phyloP scores from a whole-genome alignment of 2,888 invertebrate genomes.

The Calephelis perditalis region DNA sequence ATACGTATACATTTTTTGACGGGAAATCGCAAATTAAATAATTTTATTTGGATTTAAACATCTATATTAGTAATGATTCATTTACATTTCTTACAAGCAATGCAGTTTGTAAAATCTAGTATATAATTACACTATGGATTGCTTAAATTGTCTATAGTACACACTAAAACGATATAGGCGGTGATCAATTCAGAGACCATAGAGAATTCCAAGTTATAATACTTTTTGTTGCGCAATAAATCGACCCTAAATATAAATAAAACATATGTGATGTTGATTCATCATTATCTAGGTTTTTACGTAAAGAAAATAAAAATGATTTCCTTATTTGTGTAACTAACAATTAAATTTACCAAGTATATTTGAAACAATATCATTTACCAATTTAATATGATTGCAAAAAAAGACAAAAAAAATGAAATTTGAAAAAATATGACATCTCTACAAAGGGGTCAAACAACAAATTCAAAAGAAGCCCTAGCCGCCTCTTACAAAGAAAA shows the following conservation, averaged over 20 bases:
- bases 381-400: conserved; percentile 1
- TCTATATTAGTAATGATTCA: no score
- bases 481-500: no score
- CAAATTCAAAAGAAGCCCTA: no score
- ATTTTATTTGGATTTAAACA: no score
- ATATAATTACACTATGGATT: conserved; percentile 13
- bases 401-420: no score
- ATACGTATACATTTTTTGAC: no score
- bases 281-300: background rate
- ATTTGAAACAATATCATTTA: background rate
- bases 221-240: conserved; percentile 18
- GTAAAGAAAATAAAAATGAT: background rate
- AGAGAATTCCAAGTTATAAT: conserved; percentile 20
- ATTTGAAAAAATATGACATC: no score
- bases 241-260: conserved; percentile 20
- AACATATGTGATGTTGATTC: background rate
- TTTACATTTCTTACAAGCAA: no score
- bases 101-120: background rate
- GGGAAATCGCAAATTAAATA: no score
- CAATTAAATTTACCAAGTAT: no score
- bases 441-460: no score
- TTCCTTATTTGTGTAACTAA: no score
- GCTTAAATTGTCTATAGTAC: conserved; percentile 15
- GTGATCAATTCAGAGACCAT: conserved; percentile 27
- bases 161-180: conserved; percentile 26